Conservation (phyloP, 1,140 invertebrate species). For the Polyergus mexicanus region DNA sequence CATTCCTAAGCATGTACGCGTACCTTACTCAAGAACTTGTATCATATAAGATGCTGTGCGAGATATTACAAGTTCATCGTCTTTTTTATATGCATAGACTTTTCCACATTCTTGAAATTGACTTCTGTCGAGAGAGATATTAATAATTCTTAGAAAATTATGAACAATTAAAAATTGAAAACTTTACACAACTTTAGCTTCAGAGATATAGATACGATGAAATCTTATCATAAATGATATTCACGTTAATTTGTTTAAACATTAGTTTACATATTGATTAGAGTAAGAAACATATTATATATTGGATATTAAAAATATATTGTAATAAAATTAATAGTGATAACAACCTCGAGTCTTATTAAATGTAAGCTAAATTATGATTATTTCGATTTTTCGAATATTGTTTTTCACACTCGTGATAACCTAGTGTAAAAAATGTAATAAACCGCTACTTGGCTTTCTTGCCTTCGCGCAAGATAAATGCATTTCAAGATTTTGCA, state of each 20-base stretch:
- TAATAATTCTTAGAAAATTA: neutral
- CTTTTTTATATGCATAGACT: neutral
- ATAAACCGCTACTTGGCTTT: neutral
- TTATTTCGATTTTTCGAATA: slow-evolving; percentile 8
- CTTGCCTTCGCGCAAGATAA: slow-evolving; percentile 38
- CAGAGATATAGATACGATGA: neutral
- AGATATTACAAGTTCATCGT: neutral
- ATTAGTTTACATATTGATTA: neutral
- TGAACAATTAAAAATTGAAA: neutral
- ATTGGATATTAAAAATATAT: neutral
- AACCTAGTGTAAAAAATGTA: neutral
- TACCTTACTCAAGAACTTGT: slow-evolving; percentile 22
- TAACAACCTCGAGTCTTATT: neutral
- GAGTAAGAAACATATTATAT: neutral
- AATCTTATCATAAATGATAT: neutral
- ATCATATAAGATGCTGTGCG: neutral
- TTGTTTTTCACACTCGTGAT: neutral
- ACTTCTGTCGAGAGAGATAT: neutral
- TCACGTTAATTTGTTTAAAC: neutral
- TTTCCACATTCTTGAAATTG: neutral
- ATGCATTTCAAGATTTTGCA: slow-evolving; percentile 48
- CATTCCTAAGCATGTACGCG: neutral
- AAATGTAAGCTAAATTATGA: neutral
- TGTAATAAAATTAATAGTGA: neutral
- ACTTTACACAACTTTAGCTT: neutral